Conservation (phyloP, 2,797 vertebrate species). For the Coregonus sp. region DNA sequence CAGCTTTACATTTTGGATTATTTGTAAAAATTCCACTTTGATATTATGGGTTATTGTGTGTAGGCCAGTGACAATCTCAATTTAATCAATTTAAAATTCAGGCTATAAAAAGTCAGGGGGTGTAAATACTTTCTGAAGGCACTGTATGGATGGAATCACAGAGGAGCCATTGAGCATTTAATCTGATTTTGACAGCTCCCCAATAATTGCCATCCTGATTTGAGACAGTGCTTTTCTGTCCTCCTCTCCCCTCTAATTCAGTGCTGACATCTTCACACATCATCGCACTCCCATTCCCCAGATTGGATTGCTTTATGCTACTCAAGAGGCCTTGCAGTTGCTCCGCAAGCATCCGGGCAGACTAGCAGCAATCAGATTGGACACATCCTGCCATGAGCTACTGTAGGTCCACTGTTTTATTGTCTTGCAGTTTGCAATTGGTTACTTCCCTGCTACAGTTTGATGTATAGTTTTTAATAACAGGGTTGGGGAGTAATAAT, state of each 20-base stretch:
- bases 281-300: slow-evolving; percentile 22
- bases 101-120: too few species aligned
- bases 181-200: slow-evolving; percentile 39
- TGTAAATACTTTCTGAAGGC: too few species aligned
- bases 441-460: slow-evolving; percentile 29
- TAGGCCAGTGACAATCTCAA: too few species aligned
- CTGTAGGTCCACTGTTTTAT: slow-evolving; percentile 30
- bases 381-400: slow-evolving; percentile 20
- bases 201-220: slow-evolving; percentile 45
- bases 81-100: too few species aligned
- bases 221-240: slow-evolving; percentile 13
- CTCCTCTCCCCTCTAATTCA: slow-evolving; percentile 21
- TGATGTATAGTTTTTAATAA: slow-evolving; percentile 42
- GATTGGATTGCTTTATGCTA: slow-evolving; percentile 35
- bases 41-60: too few species aligned
- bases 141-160: slow-evolving; percentile 10
- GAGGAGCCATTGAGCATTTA: slow-evolving; percentile 25
- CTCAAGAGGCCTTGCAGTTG: slow-evolving; percentile 18
- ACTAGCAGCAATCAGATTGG: slow-evolving; percentile 12
- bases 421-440: slow-evolving; percentile 20
- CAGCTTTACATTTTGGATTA: too few species aligned
- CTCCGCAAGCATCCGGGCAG: slow-evolving; percentile 3
- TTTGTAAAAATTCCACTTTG: too few species aligned
- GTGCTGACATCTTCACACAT: slow-evolving; percentile 49
- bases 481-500: slow-evolving; percentile 20